Conservation (phyloP, 2,888 invertebrate genomes). For the Anticlea derivata region DNA sequence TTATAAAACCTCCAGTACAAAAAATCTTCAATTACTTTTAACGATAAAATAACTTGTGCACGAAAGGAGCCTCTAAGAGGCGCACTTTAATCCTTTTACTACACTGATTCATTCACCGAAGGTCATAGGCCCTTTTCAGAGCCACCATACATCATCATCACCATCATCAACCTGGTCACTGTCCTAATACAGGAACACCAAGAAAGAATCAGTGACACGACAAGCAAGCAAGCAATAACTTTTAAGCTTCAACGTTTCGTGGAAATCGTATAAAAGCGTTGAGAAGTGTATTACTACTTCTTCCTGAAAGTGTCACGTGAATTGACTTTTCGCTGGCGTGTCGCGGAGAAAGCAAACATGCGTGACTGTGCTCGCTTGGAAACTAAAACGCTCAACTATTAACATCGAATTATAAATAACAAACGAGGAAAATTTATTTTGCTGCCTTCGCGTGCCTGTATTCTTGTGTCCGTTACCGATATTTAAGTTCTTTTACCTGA, state of each 20-base stretch:
- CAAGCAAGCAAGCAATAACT: too few relatives aligned
- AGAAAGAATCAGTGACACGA: too few relatives aligned
- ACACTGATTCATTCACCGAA: too few relatives aligned
- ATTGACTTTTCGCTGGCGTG: conserved; percentile 12
- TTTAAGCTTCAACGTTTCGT: conserved; percentile 33
- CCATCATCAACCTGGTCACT: too few relatives aligned
- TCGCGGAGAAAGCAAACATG: conserved; percentile 46
- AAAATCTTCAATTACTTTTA: conserved; percentile 35
- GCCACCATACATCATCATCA: too few relatives aligned
- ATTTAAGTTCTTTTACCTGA: conserved; percentile 16
- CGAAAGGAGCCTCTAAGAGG: too few relatives aligned
- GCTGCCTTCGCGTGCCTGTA: conserved; percentile 34
- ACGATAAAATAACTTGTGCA: too few relatives aligned
- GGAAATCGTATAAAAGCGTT: conserved; percentile 29
- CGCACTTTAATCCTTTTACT: too few relatives aligned
- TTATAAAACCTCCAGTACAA: conserved; percentile 30
- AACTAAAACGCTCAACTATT: conserved; percentile 43
- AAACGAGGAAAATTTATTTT: conserved; percentile 36
- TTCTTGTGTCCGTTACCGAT: conserved; percentile 32
- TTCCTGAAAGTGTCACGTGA: conserved; percentile 15
- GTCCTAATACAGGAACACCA: too few relatives aligned
- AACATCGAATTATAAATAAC: conserved; percentile 49
- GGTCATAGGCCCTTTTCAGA: too few relatives aligned
- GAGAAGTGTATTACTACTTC: conserved; percentile 19
- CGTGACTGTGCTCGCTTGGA: conserved; percentile 46